Conservation (phyloP, 2,113 vertebrate species). For the Ammodytes marinus region DNA sequence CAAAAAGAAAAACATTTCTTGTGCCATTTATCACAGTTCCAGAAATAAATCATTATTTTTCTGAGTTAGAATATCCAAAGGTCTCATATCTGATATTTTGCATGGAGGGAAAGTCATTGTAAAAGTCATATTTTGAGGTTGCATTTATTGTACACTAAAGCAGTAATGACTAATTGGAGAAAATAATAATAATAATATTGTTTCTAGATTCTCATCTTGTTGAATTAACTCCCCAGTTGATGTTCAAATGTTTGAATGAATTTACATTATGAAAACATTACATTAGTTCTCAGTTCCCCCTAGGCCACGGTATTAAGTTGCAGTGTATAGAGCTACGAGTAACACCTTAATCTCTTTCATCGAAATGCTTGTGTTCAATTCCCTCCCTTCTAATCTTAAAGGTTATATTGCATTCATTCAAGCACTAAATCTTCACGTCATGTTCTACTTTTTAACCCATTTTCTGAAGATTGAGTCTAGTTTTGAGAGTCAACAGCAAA, state of each 20-base stretch:
- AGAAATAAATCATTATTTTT: constrained; percentile 28
- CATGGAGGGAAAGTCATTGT: constrained; percentile 7
- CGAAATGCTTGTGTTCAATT: background rate
- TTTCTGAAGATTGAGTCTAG: background rate
- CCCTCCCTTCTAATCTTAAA: background rate
- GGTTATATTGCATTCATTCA: background rate
- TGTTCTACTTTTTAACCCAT: background rate
- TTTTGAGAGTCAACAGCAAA: too few species aligned
- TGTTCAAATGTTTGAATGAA: background rate
- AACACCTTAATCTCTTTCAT: background rate
- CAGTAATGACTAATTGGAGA: background rate
- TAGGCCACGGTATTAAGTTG: background rate
- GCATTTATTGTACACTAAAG: background rate
- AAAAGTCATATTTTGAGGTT: background rate
- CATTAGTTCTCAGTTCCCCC: background rate
- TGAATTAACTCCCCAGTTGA: background rate
- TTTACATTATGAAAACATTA: background rate
- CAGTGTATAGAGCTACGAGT: background rate
- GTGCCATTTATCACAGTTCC: constrained; percentile 29
- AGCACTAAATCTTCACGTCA: background rate
- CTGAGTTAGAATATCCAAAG: constrained; percentile 24
- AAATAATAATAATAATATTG: background rate
- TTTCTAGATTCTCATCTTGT: constrained; percentile 5
- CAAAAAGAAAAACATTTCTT: background rate
- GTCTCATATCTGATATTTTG: constrained; percentile 30